A percentile compares a stretch with the other conserved stretches of the same genome.
Evolutionary conservation across 2,113 vertebrate species (phyloP).

Genomic region (Oreochromis spilurus): DNA sequence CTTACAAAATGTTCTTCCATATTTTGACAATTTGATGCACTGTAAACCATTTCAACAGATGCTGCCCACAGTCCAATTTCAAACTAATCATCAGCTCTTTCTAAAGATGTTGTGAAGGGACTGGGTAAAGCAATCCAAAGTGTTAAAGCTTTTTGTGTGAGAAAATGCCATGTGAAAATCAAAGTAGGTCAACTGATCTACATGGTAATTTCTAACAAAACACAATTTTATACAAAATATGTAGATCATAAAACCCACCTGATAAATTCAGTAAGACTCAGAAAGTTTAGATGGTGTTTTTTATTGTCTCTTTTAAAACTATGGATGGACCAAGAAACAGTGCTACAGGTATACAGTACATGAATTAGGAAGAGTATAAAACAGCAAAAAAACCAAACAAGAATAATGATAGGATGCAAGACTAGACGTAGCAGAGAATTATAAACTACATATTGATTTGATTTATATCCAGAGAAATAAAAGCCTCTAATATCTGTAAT

Average conservation of each 20-base stretch:
- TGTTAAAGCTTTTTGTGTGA: not conserved
- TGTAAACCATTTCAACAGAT: not conserved
- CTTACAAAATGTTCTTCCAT: not conserved
- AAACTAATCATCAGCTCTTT: not conserved
- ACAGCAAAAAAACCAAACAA: not conserved
- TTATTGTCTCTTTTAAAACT: slow-evolving; percentile 51
- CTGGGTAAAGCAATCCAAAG: not conserved
- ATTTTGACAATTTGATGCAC: not conserved
- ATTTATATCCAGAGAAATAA: not conserved
- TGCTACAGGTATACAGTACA: slow-evolving; percentile 51
- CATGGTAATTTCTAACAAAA: not conserved
- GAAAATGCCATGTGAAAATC: not conserved
- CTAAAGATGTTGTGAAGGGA: not conserved
- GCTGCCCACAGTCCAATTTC: not conserved
- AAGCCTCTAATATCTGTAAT: not conserved
- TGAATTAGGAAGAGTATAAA: slow-evolving; percentile 50
- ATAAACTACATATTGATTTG: not conserved
- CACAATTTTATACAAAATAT: not conserved
- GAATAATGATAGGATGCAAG: not conserved
- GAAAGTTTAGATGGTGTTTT: slow-evolving; percentile 21
- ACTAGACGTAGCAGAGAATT: not conserved
- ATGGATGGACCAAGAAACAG: slow-evolving; percentile 29
- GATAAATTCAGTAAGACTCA: not conserved
- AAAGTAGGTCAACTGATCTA: not conserved
- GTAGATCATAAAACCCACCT: not conserved